These are phyloP conservation scores for Cyphomyrus discorhynchus DNA, from an alignment of 2,113 vertebrate genomes.

Conservation along the genomic window DNA sequence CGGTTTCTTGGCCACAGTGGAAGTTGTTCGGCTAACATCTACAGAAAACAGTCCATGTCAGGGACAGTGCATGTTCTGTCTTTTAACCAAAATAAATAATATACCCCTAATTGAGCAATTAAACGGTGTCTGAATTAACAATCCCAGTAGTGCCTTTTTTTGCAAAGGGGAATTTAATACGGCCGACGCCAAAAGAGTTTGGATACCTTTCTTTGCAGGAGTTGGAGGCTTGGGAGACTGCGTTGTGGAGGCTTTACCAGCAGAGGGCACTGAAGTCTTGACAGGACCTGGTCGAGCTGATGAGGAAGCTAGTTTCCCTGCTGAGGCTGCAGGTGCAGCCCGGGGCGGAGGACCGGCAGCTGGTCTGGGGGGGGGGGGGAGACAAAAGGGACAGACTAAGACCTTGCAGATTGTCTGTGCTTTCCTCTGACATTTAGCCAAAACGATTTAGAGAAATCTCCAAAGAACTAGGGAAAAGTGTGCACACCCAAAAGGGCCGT, in stretches of 20 bases:
- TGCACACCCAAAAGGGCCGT: background rate
- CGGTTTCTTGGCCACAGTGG: slow-evolving; percentile 45
- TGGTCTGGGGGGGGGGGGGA: slow-evolving; percentile 25
- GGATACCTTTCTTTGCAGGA: slow-evolving; percentile 55
- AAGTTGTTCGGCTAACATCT: slow-evolving; percentile 48
- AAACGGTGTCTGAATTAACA: background rate
- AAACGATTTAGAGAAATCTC: background rate
- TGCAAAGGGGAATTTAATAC: background rate
- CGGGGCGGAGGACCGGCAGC: slow-evolving; percentile 20
- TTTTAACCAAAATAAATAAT: background rate
- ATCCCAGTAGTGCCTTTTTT: background rate
- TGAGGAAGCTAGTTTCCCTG: slow-evolving; percentile 32
- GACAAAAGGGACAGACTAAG: background rate
- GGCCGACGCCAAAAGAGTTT: background rate
- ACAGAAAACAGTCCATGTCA: background rate
- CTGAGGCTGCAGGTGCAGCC: slow-evolving; percentile 18
- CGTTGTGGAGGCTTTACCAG: slow-evolving; percentile 40
- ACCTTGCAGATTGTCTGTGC: background rate
- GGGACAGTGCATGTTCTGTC: background rate
- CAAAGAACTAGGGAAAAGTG: background rate
- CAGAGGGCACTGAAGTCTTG: slow-evolving; percentile 41
- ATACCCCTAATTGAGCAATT: background rate
- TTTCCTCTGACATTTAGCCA: background rate
- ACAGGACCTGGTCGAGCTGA: slow-evolving; percentile 28
- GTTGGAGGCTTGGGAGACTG: slow-evolving; percentile 38